Evolutionary conservation across 2,888 invertebrate genomes (phyloP).

Genomic region (Bhutanitis thaidina): DNA sequence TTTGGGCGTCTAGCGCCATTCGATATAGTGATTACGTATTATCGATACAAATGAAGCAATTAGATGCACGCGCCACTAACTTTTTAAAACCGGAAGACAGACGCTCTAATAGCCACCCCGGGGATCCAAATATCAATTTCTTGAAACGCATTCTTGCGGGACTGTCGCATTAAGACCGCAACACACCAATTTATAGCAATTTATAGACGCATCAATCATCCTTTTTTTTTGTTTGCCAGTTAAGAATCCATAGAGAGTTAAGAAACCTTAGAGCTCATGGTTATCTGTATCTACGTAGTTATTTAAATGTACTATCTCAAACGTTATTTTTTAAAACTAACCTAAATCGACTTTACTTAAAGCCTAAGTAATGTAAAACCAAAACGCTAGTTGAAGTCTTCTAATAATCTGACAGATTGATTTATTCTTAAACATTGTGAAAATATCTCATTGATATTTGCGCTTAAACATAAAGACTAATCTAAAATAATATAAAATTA

Average conservation of each 20-base stretch:
- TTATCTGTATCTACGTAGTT: neutral
- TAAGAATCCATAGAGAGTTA: neutral
- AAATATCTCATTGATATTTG: too few species aligned
- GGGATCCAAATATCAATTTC: constrained; percentile 78
- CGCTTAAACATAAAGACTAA: too few species aligned
- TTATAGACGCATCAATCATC: constrained; percentile 4
- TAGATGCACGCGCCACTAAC: constrained; percentile 68
- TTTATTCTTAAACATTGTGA: too few species aligned
- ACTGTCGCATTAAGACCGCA: constrained; percentile 16
- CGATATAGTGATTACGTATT: constrained; percentile 46
- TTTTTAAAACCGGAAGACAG: constrained; percentile 66
- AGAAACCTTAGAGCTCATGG: neutral
- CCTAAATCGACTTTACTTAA: too few species aligned
- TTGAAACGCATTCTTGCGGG: constrained; percentile 59
- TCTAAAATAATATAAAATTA: too few species aligned
- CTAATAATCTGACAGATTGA: too few species aligned
- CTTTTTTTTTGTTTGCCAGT: neutral
- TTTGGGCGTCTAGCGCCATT: constrained; percentile 26
- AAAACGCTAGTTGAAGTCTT: too few species aligned
- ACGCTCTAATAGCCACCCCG: constrained; percentile 70
- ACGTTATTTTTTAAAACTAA: too few species aligned
- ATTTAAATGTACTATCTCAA: too few species aligned
- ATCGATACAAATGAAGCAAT: constrained; percentile 75
- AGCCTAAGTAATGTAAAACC: too few species aligned
- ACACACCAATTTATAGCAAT: constrained; percentile 8